Base-by-base conservation (phyloP, 2,113 vertebrate species). In the Nothocercus julius region DNA sequence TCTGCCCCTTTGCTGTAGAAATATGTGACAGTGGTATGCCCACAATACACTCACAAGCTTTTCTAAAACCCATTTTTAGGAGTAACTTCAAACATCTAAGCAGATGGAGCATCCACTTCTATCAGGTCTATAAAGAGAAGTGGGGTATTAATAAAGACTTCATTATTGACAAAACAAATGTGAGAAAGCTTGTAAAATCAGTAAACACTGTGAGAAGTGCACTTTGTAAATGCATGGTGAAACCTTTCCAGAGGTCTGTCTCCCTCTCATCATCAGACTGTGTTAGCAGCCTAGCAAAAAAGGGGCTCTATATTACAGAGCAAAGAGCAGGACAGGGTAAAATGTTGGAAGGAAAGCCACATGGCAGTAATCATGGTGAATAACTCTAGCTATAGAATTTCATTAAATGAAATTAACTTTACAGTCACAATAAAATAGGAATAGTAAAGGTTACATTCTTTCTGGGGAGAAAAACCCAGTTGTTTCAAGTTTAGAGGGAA, bases 321-420 rank as follows among this genome's bases (percentile, higher is more conserved):
- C 87, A 28, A 92, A 68, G 17, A 92, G 64, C 21, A 91, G 93
- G 76, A 45, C 61, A 93, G 78, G 44, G 38, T 77, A 81, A 86
- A 94, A 92, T 51, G 66, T 77, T 95, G 86, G 53, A 82, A 90
- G 74, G 80, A 87, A 91, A 94, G 36, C 22, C 78, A 85, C 70
- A 85, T 67, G 81, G 80, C 54, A 94, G 82, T 90, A 95, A 84
- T 85, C 67, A 61, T 45, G 63, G 87, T 87, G 67, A 94, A 90
- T 96, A 97, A 93, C 73, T 92, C 76, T 87, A 67, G 61, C 66
- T 90, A 74, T 94, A 96, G 92, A 92, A 92, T 95, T 96, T 93
- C 92, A 93, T 95, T 96, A 92, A 95, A 89, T 83, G 64, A 93
- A 95, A 97, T 95, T 93, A 96, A 95, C 84, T 96, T 96, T 97